Conservation (phyloP, 1,140 invertebrate genomes). For the Drosophila guanche region DNA sequence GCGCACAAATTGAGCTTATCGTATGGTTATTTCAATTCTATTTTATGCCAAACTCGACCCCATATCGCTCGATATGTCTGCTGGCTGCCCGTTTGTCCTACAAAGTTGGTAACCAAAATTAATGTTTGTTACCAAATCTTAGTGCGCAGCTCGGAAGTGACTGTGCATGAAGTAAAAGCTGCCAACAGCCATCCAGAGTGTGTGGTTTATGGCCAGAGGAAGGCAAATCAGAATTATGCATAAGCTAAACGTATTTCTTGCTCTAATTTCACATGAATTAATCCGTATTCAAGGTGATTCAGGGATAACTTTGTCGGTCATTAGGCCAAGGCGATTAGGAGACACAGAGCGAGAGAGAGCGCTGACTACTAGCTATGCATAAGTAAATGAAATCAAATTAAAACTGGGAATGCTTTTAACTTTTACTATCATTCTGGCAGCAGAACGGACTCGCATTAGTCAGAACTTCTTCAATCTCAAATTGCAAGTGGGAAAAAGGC, state of each 20-base stretch:
- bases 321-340: conserved; percentile 37
- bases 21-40: conserved; percentile 82
- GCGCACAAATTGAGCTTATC: conserved; percentile 82
- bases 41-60: conserved; percentile 67
- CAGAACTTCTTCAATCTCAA: conserved; percentile 25
- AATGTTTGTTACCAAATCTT: conserved; percentile 77
- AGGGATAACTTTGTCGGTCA: conserved; percentile 37
- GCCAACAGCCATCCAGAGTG: conserved; percentile 19
- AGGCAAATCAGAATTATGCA: conserved; percentile 49
- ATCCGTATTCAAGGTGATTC: conserved; percentile 28
- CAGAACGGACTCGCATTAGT: neutral
- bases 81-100: too few species aligned
- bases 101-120: conserved; percentile 82
- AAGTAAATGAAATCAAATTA: conserved; percentile 11
- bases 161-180: conserved; percentile 62
- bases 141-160: conserved; percentile 71
- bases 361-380: conserved; percentile 18
- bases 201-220: conserved; percentile 21
- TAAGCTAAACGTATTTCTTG: conserved; percentile 26
- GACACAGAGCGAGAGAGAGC: too few species aligned
- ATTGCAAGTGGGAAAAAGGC: conserved; percentile 10
- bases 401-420: conserved; percentile 19
- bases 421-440: conserved; percentile 15
- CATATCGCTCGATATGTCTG: too few species aligned
- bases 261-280: too few species aligned